Conservation (phyloP, 35 echinoderm and acorn worm species). For the Eucidaris tribuloides region DNA sequence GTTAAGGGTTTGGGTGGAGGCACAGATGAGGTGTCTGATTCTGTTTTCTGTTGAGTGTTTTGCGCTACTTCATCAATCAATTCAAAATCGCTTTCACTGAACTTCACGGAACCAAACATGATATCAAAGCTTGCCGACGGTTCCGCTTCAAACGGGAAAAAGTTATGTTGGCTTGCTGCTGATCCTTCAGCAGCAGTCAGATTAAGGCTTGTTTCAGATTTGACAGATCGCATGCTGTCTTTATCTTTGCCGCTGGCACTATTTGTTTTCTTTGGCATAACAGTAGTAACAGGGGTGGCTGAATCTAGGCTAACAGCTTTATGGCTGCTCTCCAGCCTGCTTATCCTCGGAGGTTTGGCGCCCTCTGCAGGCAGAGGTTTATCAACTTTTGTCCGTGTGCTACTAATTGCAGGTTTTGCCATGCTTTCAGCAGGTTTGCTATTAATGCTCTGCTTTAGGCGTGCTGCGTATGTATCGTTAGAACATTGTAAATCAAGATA, state of each 20-base stretch:
- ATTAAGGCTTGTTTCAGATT: slow-evolving; percentile 29
- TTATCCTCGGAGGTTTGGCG: neutral
- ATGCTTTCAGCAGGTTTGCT: neutral
- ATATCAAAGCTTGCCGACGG: slow-evolving; percentile 16
- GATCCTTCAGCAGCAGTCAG: neutral
- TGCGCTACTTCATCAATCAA: slow-evolving; percentile 6
- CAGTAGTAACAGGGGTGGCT: neutral
- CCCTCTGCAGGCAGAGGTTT: neutral
- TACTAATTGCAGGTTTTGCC: neutral
- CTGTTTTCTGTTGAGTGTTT: neutral
- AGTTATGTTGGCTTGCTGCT: neutral
- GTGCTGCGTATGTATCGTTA: slow-evolving; percentile 23
- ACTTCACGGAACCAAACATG: slow-evolving; percentile 17
- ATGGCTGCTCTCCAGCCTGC: slow-evolving; percentile 19
- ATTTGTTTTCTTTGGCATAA: slow-evolving; percentile 14
- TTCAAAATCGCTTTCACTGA: slow-evolving; percentile 26
- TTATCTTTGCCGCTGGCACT: slow-evolving; percentile 22
- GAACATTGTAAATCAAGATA: slow-evolving; percentile 24
- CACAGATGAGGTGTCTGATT: neutral
- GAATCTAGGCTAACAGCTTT: slow-evolving; percentile 29
- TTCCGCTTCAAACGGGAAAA: slow-evolving; percentile 19
- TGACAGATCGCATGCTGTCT: slow-evolving; percentile 16
- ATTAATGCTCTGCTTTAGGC: slow-evolving; percentile 14
- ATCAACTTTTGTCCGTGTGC: neutral
- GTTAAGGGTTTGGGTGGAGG: neutral